Percentiles rank a stretch among this genome's conserved stretches.
phyloP scores from a whole-genome alignment of 2,888 invertebrate genomes.

The Drosophila eohydei region DNA sequence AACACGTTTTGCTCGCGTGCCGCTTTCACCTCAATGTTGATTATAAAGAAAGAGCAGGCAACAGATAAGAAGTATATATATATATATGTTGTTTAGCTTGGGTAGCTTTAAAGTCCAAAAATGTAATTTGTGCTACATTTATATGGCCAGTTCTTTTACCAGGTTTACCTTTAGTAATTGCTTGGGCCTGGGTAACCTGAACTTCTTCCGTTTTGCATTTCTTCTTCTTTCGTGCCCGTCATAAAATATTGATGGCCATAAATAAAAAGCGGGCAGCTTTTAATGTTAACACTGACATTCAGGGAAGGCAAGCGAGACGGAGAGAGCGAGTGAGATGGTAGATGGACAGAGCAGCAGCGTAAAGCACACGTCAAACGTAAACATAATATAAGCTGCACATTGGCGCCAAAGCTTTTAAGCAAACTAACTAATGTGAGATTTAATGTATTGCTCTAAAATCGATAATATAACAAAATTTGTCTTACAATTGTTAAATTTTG shows the following conservation, averaged over 20 bases:
- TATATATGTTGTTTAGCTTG: neutral
- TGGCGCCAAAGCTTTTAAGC: slow-evolving; percentile 16
- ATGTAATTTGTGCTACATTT: slow-evolving; percentile 23
- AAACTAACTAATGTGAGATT: no score
- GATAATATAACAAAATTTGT: neutral
- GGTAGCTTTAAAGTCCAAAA: slow-evolving; percentile 2
- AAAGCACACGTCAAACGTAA: slow-evolving; percentile 30
- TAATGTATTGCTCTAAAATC: neutral
- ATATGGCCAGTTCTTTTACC: slow-evolving; percentile 1
- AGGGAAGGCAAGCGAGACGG: neutral
- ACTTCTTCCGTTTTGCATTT: slow-evolving; percentile 48
- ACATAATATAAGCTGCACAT: slow-evolving; percentile 47
- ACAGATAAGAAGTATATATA: neutral
- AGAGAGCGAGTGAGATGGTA: neutral
- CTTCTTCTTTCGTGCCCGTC: slow-evolving; percentile 31
- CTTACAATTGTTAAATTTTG: no score
- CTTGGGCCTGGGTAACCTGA: neutral
- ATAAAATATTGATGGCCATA: slow-evolving; percentile 76
- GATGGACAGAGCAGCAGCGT: slow-evolving; percentile 2
- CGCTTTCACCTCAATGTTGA: slow-evolving; percentile 28
- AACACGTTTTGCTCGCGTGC: slow-evolving; percentile 53
- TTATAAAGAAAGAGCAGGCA: slow-evolving; percentile 4
- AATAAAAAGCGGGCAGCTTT: slow-evolving; percentile 70
- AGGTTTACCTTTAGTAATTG: slow-evolving; percentile 37
- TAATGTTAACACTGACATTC: slow-evolving; percentile 55